A percentile compares a stretch with the other conserved stretches of the same genome.
Conservation (phyloP, 2,888 invertebrate species). For the Idaea biselata region DNA sequence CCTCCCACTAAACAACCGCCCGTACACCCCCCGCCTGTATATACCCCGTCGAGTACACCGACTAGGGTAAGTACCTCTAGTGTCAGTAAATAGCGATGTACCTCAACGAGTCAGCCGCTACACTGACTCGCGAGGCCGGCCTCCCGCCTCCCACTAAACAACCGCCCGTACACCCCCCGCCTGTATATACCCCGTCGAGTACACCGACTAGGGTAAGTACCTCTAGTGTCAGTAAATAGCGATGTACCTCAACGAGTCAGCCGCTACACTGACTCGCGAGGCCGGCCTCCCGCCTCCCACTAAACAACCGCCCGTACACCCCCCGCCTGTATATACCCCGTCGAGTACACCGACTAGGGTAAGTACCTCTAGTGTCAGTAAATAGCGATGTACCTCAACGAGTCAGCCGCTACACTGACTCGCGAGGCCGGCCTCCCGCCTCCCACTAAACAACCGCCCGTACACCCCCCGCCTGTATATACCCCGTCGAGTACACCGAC, state of each 20-base stretch:
- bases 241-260: slow-evolving; percentile 88
- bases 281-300: slow-evolving; percentile 83
- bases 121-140: slow-evolving; percentile 88
- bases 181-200: slow-evolving; percentile 73
- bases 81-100: slow-evolving; percentile 80
- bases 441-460: slow-evolving; percentile 47
- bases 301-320: slow-evolving; percentile 45
- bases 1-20: slow-evolving; percentile 61
- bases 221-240: slow-evolving; percentile 39
- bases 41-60: slow-evolving; percentile 73
- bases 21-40: slow-evolving; percentile 73
- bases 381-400: slow-evolving; percentile 84
- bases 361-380: slow-evolving; percentile 17
- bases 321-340: slow-evolving; percentile 79
- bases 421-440: slow-evolving; percentile 88
- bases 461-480: slow-evolving; percentile 77
- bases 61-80: slow-evolving; percentile 53
- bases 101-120: slow-evolving; percentile 85
- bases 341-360: slow-evolving; percentile 73
- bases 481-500: slow-evolving; percentile 72
- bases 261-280: slow-evolving; percentile 87
- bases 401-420: slow-evolving; percentile 87
- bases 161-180: slow-evolving; percentile 61
- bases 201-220: slow-evolving; percentile 72
- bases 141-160: slow-evolving; percentile 77